Conservation (phyloP, 2,797 vertebrate genomes). For the Hoplostethus mediterraneus region DNA sequence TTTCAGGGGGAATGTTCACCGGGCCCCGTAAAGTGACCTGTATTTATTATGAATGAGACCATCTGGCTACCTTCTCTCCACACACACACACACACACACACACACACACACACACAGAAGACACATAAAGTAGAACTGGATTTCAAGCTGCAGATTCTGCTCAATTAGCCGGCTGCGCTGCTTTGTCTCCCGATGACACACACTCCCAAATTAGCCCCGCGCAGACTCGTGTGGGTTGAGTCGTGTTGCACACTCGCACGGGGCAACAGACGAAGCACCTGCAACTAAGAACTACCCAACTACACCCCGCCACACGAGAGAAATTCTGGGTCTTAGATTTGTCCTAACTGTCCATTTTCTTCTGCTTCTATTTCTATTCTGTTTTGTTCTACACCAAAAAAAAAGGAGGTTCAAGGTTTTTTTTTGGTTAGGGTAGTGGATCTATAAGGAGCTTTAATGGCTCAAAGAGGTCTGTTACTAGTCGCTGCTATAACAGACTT, state of each 20-base stretch:
- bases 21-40: slow-evolving; percentile 60
- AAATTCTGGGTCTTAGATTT: not conserved
- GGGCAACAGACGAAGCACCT: slow-evolving; percentile 39
- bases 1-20: slow-evolving; percentile 52
- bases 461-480: too few relatives aligned
- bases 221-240: slow-evolving; percentile 23
- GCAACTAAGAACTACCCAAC: not conserved
- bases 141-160: slow-evolving; percentile 17
- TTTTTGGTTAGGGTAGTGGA: not conserved
- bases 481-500: too few relatives aligned
- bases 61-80: slow-evolving; percentile 49
- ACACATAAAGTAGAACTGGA: not conserved
- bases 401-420: not conserved
- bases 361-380: slow-evolving; percentile 3
- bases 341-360: not conserved
- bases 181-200: slow-evolving; percentile 40
- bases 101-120: slow-evolving; percentile 7
- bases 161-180: slow-evolving; percentile 38
- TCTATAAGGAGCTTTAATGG: too few relatives aligned
- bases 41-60: slow-evolving; percentile 70
- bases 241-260: slow-evolving; percentile 14
- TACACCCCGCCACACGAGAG: slow-evolving; percentile 5
- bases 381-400: not conserved
- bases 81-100: slow-evolving; percentile 12
- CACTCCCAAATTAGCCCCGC: slow-evolving; percentile 15